phyloP scores from a whole-genome alignment of 2,113 vertebrate genomes.

The Chloropsis cyanopogon region DNA sequence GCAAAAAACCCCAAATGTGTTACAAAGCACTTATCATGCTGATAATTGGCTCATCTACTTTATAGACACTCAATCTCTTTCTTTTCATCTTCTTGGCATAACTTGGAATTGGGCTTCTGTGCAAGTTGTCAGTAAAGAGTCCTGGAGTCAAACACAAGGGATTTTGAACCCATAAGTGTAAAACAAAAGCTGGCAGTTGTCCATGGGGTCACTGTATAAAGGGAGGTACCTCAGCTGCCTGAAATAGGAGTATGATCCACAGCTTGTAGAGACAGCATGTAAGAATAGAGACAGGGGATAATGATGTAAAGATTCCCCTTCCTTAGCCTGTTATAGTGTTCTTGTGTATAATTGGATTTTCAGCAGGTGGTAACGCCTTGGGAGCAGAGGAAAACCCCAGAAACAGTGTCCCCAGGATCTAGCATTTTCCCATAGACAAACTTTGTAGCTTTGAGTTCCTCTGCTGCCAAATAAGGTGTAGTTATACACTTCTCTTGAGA shows the following conservation, averaged over 20 bases:
- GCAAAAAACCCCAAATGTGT: not conserved
- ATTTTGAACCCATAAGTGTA: not conserved
- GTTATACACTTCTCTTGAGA: not conserved
- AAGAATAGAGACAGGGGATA: not conserved
- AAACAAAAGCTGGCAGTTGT: not conserved
- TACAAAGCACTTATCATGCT: not conserved
- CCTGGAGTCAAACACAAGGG: not conserved
- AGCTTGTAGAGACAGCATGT: not conserved
- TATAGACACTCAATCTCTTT: not conserved
- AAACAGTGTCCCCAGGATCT: not conserved
- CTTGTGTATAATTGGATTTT: not conserved
- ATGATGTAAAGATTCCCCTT: not conserved
- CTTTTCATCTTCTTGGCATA: not conserved
- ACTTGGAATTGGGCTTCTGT: not conserved
- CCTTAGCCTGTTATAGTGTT: not conserved
- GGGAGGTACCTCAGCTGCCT: not conserved
- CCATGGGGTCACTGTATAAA: not conserved
- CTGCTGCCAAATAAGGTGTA: not conserved
- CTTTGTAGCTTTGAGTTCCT: not conserved
- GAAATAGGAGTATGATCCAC: not conserved
- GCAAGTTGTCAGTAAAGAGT: not conserved
- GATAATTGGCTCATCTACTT: conserved; percentile 11
- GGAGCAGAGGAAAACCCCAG: not conserved
- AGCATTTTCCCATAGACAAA: not conserved
- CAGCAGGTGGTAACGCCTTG: not conserved